phyloP scores from a whole-genome alignment of 2,888 invertebrate genomes.

The Ectropis crepuscularia region DNA sequence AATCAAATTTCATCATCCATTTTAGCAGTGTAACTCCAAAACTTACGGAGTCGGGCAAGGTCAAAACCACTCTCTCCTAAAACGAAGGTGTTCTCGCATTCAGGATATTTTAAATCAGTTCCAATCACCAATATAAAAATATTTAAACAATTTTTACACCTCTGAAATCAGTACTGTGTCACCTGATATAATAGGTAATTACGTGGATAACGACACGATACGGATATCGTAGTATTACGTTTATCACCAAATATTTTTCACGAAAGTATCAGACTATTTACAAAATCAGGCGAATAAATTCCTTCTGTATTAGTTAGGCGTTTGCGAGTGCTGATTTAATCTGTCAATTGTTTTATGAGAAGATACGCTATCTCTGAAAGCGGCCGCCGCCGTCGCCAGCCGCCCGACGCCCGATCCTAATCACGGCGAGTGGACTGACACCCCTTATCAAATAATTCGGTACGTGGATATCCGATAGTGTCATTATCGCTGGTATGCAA shows the following conservation, averaged over 20 bases:
- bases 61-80: too few relatives aligned
- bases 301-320: constrained; percentile 16
- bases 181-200: background rate
- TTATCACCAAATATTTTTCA: constrained; percentile 11
- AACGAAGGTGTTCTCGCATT: too few relatives aligned
- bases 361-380: constrained; percentile 28
- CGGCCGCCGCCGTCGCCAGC: constrained; percentile 16
- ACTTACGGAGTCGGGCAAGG: too few relatives aligned
- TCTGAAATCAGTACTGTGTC: background rate
- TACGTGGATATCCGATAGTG: background rate
- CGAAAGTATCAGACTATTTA: constrained; percentile 10
- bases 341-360: constrained; percentile 18
- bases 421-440: constrained; percentile 1
- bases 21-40: too few relatives aligned
- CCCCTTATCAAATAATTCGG: constrained; percentile 14
- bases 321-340: constrained; percentile 22
- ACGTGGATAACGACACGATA: background rate
- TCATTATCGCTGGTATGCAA: constrained; percentile 18
- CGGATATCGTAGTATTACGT: background rate
- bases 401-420: background rate
- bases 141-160: too few relatives aligned
- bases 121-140: too few relatives aligned
- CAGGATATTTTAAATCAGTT: too few relatives aligned
- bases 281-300: constrained; percentile 11
- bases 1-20: too few relatives aligned